These are phyloP conservation scores for Oryctolagus cuniculus DNA, from an alignment of 2,113 vertebrate species.

Conservation along the genomic window DNA sequence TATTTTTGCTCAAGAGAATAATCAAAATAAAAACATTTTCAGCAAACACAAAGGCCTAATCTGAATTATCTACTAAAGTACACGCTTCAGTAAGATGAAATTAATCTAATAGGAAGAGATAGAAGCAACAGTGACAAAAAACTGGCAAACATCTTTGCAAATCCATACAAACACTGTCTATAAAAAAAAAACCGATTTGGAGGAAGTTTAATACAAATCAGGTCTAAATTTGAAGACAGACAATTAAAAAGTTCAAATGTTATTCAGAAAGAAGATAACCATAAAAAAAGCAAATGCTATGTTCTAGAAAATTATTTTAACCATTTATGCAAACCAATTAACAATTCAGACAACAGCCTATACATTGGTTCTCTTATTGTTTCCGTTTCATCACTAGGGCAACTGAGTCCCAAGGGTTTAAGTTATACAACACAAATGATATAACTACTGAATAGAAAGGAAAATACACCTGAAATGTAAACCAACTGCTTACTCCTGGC, in stretches of 20 bases:
- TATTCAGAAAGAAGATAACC: neutral
- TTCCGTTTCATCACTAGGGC: neutral
- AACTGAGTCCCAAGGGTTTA: neutral
- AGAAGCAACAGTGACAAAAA: neutral
- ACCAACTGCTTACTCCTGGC: neutral
- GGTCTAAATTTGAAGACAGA: neutral
- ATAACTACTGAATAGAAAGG: neutral
- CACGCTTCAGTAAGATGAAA: neutral
- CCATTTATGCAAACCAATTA: neutral
- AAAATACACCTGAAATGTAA: neutral
- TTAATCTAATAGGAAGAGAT: neutral
- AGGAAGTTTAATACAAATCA: neutral
- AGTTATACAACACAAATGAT: neutral
- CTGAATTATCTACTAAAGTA: neutral
- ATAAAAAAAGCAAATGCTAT: neutral
- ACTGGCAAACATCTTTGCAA: neutral
- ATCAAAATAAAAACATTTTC: slow-evolving; percentile 22
- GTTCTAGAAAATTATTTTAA: slow-evolving; percentile 18
- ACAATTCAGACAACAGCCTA: neutral
- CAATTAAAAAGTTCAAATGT: neutral
- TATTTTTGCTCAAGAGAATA: slow-evolving; percentile 8
- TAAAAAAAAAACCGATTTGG: slow-evolving; percentile 21
- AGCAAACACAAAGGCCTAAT: neutral
- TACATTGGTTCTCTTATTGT: neutral
- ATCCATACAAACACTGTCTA: neutral